Evolutionary conservation across 2,797 vertebrate species (phyloP).

Genomic region (Arnoldichthys spilopterus): DNA sequence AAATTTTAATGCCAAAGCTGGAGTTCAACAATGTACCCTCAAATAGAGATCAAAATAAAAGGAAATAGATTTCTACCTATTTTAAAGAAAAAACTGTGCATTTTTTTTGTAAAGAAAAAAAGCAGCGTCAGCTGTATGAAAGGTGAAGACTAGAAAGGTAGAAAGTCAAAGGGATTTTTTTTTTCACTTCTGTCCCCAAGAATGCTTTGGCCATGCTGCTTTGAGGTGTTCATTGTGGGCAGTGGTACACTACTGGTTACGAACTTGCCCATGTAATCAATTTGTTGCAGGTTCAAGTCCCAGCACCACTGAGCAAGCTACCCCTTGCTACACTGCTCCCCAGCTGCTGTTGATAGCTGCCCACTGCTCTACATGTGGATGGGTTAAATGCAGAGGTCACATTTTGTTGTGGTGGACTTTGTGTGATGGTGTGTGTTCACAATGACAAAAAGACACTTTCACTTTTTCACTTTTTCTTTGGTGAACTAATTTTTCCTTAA

Average conservation of each 20-base stretch:
- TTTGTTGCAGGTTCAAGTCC: no score
- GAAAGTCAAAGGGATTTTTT: background rate
- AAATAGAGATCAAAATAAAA: conserved; percentile 4
- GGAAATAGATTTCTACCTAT: background rate
- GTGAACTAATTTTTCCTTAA: background rate
- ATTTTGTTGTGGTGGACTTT: no score
- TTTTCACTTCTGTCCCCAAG: background rate
- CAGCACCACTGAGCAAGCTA: no score
- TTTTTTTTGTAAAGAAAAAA: background rate
- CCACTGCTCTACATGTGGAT: no score
- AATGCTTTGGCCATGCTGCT: background rate
- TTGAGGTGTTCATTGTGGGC: background rate
- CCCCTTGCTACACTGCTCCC: no score
- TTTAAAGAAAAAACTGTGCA: background rate
- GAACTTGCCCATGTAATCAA: no score
- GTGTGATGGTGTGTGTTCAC: no score
- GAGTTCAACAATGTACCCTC: background rate
- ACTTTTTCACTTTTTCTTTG: no score
- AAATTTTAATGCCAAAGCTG: background rate
- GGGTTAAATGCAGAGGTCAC: no score
- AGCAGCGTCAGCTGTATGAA: background rate
- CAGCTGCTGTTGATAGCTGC: no score
- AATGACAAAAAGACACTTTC: no score
- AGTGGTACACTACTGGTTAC: no score
- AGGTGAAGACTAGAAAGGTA: background rate